A percentile compares a stretch with the other conserved stretches of the same genome.
These are phyloP conservation scores for Syngnathus scovelli DNA, from an alignment of 2,113 vertebrate species.

Conservation along the genomic window DNA sequence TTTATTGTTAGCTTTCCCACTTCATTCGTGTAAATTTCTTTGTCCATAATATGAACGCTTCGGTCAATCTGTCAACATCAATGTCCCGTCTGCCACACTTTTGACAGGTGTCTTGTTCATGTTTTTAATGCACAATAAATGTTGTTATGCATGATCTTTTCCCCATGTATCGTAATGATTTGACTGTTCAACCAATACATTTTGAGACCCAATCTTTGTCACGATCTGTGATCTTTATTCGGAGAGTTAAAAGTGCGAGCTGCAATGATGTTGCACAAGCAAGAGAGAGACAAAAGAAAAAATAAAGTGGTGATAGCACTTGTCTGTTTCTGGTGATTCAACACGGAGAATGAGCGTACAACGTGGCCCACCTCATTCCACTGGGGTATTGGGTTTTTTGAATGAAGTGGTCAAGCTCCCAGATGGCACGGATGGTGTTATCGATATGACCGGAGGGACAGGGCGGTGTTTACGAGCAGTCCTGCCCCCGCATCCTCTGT, in stretches of 20 bases:
- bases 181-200: neutral
- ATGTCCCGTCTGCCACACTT: neutral
- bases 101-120: neutral
- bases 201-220: neutral
- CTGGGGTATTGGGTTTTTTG: constrained; percentile 65
- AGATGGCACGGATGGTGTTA: constrained; percentile 49
- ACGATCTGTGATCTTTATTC: neutral
- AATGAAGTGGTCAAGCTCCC: constrained; percentile 66
- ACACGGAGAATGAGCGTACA: constrained; percentile 13
- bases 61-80: neutral
- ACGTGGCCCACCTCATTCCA: constrained; percentile 44
- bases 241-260: neutral
- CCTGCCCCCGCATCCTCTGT: constrained; percentile 62
- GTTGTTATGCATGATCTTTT: neutral
- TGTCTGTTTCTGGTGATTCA: constrained; percentile 37
- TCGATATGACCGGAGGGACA: constrained; percentile 44
- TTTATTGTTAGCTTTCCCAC: neutral
- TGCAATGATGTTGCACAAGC: neutral
- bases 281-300: constrained; percentile 7
- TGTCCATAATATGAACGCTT: neutral
- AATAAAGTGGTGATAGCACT: constrained; percentile 27
- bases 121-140: neutral
- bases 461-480: constrained; percentile 33
- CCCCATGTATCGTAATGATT: neutral
- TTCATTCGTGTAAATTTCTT: neutral